These are phyloP conservation scores for Steatocranus sp. DNA, from an alignment of 2,797 vertebrate genomes.

Conservation along the genomic window DNA sequence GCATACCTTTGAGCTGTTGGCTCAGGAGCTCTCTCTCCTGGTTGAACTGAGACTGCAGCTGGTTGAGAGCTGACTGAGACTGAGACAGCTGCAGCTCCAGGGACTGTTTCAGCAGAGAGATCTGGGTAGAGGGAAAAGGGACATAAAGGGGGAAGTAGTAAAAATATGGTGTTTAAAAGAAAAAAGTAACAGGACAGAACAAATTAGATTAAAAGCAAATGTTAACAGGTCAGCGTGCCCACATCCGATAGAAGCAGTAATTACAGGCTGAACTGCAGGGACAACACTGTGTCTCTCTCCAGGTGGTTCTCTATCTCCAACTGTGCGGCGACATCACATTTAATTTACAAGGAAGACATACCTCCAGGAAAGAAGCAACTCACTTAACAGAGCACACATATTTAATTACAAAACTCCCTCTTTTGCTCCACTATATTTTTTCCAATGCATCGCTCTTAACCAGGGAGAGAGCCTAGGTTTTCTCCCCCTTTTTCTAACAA, in stretches of 20 bases:
- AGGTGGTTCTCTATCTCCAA: not conserved
- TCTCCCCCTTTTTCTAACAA: not conserved
- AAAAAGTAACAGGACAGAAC: not conserved
- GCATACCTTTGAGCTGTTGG: constrained; percentile 84
- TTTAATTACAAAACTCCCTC: not conserved
- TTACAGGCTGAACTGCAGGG: not conserved
- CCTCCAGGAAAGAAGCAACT: not conserved
- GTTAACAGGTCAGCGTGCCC: not conserved
- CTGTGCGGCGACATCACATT: not conserved
- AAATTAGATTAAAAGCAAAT: not conserved
- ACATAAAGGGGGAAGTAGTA: not conserved
- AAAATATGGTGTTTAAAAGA: not conserved
- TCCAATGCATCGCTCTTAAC: not conserved
- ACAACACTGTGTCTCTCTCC: not conserved
- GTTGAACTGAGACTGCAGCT: constrained; percentile 93
- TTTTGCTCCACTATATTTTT: not conserved
- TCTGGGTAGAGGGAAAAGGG: constrained; percentile 58
- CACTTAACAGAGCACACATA: not conserved
- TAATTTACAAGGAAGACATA: not conserved
- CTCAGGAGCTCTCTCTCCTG: constrained; percentile 95
- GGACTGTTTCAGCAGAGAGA: constrained; percentile 94
- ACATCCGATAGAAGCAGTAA: not conserved
- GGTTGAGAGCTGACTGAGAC: constrained; percentile 92
- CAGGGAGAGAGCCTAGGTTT: not conserved
- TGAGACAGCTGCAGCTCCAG: constrained; percentile 96